phyloP scores from a whole-genome alignment of 2,797 vertebrate genomes.

The Cossypha caffra region DNA sequence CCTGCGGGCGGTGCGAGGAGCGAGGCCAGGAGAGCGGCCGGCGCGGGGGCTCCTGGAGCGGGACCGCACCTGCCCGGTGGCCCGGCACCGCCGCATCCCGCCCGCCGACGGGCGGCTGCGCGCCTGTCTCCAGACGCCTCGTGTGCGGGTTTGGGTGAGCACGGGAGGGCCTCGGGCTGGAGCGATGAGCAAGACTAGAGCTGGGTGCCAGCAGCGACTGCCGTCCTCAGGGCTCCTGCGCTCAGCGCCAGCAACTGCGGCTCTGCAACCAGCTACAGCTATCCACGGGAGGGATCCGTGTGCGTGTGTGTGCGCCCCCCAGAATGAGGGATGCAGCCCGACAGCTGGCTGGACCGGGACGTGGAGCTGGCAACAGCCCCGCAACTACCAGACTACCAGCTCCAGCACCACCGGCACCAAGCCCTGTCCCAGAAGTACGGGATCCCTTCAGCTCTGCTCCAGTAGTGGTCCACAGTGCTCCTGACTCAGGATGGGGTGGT shows the following conservation, averaged over 20 bases:
- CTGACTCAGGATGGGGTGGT: no score
- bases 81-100: not conserved
- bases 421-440: fast-evolving
- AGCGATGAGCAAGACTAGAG: not conserved
- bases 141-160: fast-evolving
- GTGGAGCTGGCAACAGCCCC: not conserved
- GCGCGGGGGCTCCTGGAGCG: no score
- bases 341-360: not conserved
- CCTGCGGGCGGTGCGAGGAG: no score
- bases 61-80: not conserved
- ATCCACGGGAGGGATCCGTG: fast-evolving
- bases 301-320: fast-evolving
- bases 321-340: not conserved
- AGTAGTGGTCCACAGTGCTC: fast-evolving
- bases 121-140: fast-evolving
- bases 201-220: not conserved
- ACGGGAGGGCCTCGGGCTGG: fast-evolving
- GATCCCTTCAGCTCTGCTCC: not conserved
- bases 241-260: not conserved
- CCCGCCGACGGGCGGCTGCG: not conserved
- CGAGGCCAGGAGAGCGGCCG: no score
- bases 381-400: fast-evolving
- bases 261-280: not conserved
- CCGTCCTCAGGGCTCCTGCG: not conserved
- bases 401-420: not conserved